These are phyloP conservation scores for Orientallactaga sibirica DNA, from an alignment of 2,797 vertebrate species.

Conservation along the genomic window DNA sequence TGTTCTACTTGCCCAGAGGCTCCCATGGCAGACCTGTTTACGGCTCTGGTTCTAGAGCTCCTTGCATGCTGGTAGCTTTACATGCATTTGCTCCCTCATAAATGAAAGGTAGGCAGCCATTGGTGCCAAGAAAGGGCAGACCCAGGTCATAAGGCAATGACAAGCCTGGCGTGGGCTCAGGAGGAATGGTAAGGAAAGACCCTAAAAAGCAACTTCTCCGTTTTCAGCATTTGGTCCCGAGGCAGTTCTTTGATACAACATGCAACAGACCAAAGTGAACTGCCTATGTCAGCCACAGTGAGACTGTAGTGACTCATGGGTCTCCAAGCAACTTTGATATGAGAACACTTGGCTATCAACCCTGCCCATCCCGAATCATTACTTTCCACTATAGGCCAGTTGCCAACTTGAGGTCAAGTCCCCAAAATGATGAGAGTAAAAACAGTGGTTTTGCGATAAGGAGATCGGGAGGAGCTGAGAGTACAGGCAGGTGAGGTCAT, in stretches of 20 bases:
- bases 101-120: not conserved
- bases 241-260: not conserved
- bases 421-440: slow-evolving; percentile 52
- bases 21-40: not conserved
- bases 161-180: not conserved
- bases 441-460: slow-evolving; percentile 68
- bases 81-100: slow-evolving; percentile 12
- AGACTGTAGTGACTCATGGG: not conserved
- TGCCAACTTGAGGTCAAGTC: slow-evolving; percentile 70
- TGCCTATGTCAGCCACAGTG: not conserved
- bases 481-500: not conserved
- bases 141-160: not conserved
- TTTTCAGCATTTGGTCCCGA: slow-evolving; percentile 25
- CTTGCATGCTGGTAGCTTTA: not conserved
- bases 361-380: slow-evolving; percentile 17
- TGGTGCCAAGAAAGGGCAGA: not conserved
- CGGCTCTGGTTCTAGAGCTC: not conserved
- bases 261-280: not conserved
- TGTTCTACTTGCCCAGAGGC: not conserved
- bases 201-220: slow-evolving; percentile 20
- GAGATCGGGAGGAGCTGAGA: slow-evolving; percentile 55
- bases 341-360: slow-evolving; percentile 39
- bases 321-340: slow-evolving; percentile 38
- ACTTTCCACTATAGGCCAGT: slow-evolving; percentile 38
- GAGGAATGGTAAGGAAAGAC: not conserved